Percentiles rank a stretch among this genome's conserved stretches.
phyloP scores from a whole-genome alignment of 2,113 vertebrate genomes.

The Oreocharis arfaki region DNA sequence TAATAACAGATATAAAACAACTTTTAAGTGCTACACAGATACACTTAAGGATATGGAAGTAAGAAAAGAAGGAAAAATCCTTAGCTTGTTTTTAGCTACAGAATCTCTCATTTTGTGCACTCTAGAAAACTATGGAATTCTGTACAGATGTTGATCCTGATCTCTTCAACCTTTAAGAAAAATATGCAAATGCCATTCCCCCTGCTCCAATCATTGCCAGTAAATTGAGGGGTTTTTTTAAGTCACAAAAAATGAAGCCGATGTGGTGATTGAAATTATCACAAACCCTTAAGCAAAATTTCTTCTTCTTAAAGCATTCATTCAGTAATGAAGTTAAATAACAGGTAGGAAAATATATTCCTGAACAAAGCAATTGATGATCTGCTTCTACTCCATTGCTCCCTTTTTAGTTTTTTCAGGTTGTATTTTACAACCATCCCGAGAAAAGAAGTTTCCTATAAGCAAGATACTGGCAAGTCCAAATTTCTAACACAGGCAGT shows the following conservation, averaged over 20 bases:
- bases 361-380: neutral
- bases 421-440: neutral
- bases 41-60: neutral
- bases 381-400: neutral
- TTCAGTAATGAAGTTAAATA: neutral
- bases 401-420: neutral
- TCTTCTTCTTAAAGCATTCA: neutral
- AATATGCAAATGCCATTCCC: neutral
- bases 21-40: neutral
- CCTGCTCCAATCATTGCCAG: fast-evolving
- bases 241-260: neutral
- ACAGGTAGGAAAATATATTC: neutral
- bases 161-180: neutral
- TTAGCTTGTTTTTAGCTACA: neutral
- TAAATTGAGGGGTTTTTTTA: neutral
- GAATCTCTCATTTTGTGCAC: neutral
- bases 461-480: neutral
- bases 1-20: neutral
- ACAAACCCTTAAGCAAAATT: neutral
- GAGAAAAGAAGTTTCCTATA: neutral
- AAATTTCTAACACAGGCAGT: neutral
- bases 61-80: neutral
- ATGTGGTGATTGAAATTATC: neutral
- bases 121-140: neutral
- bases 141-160: neutral